These are phyloP conservation scores for Moxostoma hubbsi DNA, from an alignment of 2,797 vertebrate genomes.

Conservation along the genomic window DNA sequence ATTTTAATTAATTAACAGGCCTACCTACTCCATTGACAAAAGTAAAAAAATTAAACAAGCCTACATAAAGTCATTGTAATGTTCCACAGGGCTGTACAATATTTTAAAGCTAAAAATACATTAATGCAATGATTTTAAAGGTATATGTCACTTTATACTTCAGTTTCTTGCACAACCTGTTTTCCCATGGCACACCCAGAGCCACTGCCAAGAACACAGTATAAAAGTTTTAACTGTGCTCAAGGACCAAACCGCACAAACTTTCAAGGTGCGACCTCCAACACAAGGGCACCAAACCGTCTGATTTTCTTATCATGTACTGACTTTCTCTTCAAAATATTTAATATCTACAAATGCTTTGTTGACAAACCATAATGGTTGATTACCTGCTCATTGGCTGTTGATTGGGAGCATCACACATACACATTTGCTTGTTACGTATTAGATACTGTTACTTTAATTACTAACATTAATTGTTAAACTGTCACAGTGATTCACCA, in stretches of 20 bases:
- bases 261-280: constrained; percentile 51
- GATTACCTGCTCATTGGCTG: background rate
- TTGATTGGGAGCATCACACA: constrained; percentile 9
- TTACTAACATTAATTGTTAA: background rate
- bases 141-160: too few relatives aligned
- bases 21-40: too few relatives aligned
- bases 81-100: too few relatives aligned
- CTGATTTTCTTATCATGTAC: constrained; percentile 10
- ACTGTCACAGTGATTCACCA: background rate
- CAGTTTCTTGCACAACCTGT: too few relatives aligned
- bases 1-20: too few relatives aligned
- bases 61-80: too few relatives aligned
- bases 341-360: background rate
- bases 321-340: background rate
- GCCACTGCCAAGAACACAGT: background rate
- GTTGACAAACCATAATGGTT: background rate
- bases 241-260: constrained; percentile 33
- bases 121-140: too few relatives aligned
- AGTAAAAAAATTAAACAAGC: too few relatives aligned
- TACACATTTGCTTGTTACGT: too few relatives aligned
- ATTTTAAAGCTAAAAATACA: too few relatives aligned
- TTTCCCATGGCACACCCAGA: too few relatives aligned
- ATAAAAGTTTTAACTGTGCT: constrained; percentile 1
- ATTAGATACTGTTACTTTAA: background rate
- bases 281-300: constrained; percentile 41